Base-by-base conservation (phyloP, 2,888 invertebrate species). In the Megamerina dolium region DNA sequence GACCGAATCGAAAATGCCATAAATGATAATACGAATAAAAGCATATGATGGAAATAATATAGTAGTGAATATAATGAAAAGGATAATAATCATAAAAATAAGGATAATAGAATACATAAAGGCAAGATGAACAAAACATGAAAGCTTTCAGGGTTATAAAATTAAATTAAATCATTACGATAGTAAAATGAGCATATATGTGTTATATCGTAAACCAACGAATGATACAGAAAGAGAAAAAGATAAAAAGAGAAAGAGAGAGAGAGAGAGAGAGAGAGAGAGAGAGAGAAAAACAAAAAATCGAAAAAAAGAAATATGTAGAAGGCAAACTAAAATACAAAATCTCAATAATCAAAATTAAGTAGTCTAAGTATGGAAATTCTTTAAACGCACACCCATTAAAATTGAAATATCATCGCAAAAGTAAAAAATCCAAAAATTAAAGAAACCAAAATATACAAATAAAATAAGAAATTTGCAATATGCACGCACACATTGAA, bases 401-500 rank as follows among this genome's bases (percentile, higher is more conserved):
- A 27, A n/a, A 23, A 37, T 17, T 19, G 34, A 32, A 18, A 23
- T 52, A 46, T 43, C 45, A 46, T 49, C 42, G 39, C 21, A 54
- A 60, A 50, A 40, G 31, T 31, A 43, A 44, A 40, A 35, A 46
- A 45, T 41, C 23, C 43, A 56, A 56, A 36, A 31, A 5, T n/a
- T 31, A 14, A 14, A 12, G 26, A 17, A 14, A n/a, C 21, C 21
- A 26, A 26, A n/a, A 30, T 37, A 36, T 26, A 30, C 30, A 21
- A 8, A 36, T 17, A 12, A 8, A 33, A 14, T 12, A 2, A 18
- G 19, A 33, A 16, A 18, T 16, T 23, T 19, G 14, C 12, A 21
- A 41, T 30, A 31, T 18, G 33, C 30, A 33, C 51, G 52, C 50
- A 54, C 48, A 58, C 53, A 59, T 49, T 45, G 41, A 60, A 61